These are phyloP conservation scores for Centruroides vittatus DNA, from an alignment of 1,140 invertebrate species.

Conservation along the genomic window DNA sequence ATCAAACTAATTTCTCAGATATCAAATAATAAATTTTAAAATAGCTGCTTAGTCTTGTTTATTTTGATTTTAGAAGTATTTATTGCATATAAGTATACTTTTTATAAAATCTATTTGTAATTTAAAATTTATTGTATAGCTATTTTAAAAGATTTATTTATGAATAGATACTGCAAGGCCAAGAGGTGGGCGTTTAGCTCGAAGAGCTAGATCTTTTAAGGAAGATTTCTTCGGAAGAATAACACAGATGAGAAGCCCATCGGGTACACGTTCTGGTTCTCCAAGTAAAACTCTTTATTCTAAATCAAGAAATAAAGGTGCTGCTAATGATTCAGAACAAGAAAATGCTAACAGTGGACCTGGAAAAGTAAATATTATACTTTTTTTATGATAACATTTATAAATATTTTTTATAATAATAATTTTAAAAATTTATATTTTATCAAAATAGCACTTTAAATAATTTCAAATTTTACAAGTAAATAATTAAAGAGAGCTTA, in stretches of 20 bases:
- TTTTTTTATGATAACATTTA: not conserved
- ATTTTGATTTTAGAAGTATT: too few relatives aligned
- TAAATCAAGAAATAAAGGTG: constrained; percentile 9
- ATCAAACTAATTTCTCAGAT: too few relatives aligned
- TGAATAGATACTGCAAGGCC: constrained; percentile 5
- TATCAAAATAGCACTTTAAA: too few relatives aligned
- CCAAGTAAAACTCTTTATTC: constrained; percentile 5
- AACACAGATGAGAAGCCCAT: constrained; percentile 63
- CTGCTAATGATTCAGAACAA: constrained; percentile 4
- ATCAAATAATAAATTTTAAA: too few relatives aligned
- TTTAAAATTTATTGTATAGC: too few relatives aligned
- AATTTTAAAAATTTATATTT: too few relatives aligned
- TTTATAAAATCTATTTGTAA: too few relatives aligned
- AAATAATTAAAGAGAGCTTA: too few relatives aligned
- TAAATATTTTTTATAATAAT: too few relatives aligned
- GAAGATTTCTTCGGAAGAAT: constrained; percentile 78
- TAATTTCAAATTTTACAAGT: too few relatives aligned
- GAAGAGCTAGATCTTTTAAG: constrained; percentile 73
- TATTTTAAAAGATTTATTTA: not conserved
- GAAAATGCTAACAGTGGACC: constrained; percentile 5
- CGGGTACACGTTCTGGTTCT: constrained; percentile 16
- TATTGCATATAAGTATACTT: too few relatives aligned
- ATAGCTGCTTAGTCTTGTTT: too few relatives aligned
- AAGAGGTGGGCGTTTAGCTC: constrained; percentile 37
- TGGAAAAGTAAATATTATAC: constrained; percentile 5